Conservation (phyloP, 2,113 vertebrate species). For the Actenoides lindsayi region DNA sequence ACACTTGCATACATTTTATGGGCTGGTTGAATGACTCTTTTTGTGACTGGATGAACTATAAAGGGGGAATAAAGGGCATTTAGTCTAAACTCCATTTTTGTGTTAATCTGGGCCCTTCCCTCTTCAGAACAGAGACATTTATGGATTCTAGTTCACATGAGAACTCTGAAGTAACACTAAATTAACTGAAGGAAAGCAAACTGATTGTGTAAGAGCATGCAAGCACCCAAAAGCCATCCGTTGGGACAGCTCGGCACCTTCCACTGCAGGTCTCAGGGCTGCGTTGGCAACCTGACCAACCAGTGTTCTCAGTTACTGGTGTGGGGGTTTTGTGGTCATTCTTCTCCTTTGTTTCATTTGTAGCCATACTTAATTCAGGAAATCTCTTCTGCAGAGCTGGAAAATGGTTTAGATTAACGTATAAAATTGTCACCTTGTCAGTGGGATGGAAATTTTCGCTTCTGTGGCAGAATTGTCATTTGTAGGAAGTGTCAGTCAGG, state of each 20-base stretch:
- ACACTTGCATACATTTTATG: not conserved
- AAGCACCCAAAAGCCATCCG: not conserved
- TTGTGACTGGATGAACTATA: not conserved
- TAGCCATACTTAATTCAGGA: not conserved
- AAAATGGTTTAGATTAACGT: not conserved
- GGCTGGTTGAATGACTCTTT: not conserved
- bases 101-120: not conserved
- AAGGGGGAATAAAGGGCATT: rapidly evolving
- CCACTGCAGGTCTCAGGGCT: not conserved
- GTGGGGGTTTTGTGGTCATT: not conserved
- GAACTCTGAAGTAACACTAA: not conserved
- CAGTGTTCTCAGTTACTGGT: not conserved
- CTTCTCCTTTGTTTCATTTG: not conserved
- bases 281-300: not conserved
- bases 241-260: not conserved
- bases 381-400: not conserved
- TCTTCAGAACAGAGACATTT: not conserved
- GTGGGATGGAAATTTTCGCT: not conserved
- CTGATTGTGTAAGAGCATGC: not conserved
- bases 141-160: not conserved
- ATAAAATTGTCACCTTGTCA: not conserved
- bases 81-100: not conserved
- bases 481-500: not conserved
- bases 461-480: not conserved
- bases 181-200: not conserved